Percentiles rank a stretch among this genome's conserved stretches.
These are phyloP conservation scores for Heliconius ismenius DNA, from an alignment of 2,888 invertebrate genomes.

Conservation along the genomic window DNA sequence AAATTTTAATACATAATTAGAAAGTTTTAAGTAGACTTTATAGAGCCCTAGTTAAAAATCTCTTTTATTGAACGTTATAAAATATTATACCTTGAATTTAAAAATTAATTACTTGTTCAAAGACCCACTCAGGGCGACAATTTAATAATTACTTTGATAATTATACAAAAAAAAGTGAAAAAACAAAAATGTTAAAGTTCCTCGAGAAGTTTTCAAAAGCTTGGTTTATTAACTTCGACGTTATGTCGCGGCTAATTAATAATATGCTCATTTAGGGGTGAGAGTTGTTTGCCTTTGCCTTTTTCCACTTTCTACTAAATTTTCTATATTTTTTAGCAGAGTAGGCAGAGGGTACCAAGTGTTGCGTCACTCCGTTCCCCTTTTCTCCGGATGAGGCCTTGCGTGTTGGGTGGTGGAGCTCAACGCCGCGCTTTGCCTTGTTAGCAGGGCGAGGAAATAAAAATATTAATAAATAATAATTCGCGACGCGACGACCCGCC, in stretches of 20 bases:
- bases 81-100: constrained; percentile 1
- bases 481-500: too few relatives aligned
- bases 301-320: neutral
- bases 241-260: constrained; percentile 18
- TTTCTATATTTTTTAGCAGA: neutral
- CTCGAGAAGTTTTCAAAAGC: neutral
- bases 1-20: too few relatives aligned
- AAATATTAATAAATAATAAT: neutral
- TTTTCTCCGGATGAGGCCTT: neutral
- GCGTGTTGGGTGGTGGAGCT: neutral
- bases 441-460: neutral
- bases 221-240: constrained; percentile 21
- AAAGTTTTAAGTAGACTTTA: neutral
- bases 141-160: constrained; percentile 20
- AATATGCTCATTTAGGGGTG: constrained; percentile 10
- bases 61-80: neutral
- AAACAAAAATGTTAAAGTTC: constrained; percentile 16
- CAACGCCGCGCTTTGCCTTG: neutral
- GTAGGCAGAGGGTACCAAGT: neutral
- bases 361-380: neutral
- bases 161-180: neutral
- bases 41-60: neutral
- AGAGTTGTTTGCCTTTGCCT: neutral
- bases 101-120: constrained; percentile 8
- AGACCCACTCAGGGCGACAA: neutral